Evolutionary conservation across 64 coral and sea anemone species (phyloP).

Genomic region (Montipora cactus): DNA sequence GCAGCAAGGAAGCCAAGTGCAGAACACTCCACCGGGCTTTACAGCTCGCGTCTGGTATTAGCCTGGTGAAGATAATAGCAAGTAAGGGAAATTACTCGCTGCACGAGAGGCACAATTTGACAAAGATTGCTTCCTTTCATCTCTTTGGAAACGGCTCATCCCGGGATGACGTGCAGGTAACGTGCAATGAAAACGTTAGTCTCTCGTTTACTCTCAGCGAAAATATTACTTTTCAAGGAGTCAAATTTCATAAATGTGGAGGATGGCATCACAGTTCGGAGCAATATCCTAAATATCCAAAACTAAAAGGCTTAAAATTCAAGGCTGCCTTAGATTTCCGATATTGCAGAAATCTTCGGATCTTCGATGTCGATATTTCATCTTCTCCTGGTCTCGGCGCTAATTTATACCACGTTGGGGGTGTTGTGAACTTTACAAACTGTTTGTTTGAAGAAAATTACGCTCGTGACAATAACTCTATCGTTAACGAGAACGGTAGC

Average conservation of each 20-base stretch:
- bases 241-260: conserved; percentile 72
- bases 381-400: conserved; percentile 66
- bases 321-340: conserved; percentile 72
- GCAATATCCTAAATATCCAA: conserved; percentile 5
- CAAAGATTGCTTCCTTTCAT: conserved; percentile 37
- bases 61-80: conserved; percentile 31
- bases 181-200: conserved; percentile 66
- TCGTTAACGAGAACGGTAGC: neutral
- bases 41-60: neutral
- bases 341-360: conserved; percentile 68
- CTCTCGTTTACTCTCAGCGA: conserved; percentile 65
- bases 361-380: conserved; percentile 65
- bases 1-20: neutral
- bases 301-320: conserved; percentile 47
- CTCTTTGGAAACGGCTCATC: conserved; percentile 38
- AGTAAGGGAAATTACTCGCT: conserved; percentile 43
- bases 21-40: conserved; percentile 31
- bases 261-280: conserved; percentile 70
- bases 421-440: conserved; percentile 54
- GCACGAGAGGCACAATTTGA: conserved; percentile 44
- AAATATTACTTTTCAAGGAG: conserved; percentile 53
- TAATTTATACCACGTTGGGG: conserved; percentile 78
- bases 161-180: conserved; percentile 38
- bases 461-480: neutral
- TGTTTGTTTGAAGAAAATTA: conserved; percentile 69